Evolutionary conservation across 2,797 vertebrate genomes (phyloP).

Genomic region (Lindbergichthys nudifrons): DNA sequence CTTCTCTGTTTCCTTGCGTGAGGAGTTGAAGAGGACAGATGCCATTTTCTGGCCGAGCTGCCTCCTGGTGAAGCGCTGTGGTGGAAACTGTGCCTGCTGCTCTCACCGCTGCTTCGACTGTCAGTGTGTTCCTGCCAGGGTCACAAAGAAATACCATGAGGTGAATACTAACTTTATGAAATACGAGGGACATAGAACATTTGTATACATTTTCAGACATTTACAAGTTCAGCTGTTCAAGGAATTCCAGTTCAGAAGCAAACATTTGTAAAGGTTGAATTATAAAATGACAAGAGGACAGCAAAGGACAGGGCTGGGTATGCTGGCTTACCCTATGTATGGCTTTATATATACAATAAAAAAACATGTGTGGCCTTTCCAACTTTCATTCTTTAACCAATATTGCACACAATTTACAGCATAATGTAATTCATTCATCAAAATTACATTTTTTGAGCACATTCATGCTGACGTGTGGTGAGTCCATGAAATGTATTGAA

Average conservation of each 20-base stretch:
- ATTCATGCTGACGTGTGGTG: background rate
- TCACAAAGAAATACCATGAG: slow-evolving; percentile 96
- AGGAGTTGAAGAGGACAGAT: slow-evolving; percentile 95
- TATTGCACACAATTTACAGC: background rate
- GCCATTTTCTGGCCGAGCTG: slow-evolving; percentile 98
- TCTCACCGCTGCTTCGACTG: slow-evolving; percentile 92
- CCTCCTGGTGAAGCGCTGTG: slow-evolving; percentile 96
- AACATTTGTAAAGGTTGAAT: background rate
- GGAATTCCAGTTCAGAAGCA: background rate
- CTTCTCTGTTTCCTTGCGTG: slow-evolving; percentile 93
- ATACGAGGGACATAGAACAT: background rate
- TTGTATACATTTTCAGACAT: background rate
- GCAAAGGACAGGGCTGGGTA: background rate
- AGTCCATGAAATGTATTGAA: background rate
- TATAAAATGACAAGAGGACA: background rate
- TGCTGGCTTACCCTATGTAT: background rate
- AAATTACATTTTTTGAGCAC: background rate
- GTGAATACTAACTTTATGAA: slow-evolving; percentile 69
- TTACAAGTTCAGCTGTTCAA: background rate
- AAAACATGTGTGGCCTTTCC: background rate
- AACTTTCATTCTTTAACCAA: background rate
- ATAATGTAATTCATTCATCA: background rate
- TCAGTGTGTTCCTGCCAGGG: slow-evolving; percentile 91
- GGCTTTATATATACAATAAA: background rate
- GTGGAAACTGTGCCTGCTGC: slow-evolving; percentile 97